Evolutionary conservation across 2,888 invertebrate genomes (phyloP).

Genomic region (Chrysodeixis includens): DNA sequence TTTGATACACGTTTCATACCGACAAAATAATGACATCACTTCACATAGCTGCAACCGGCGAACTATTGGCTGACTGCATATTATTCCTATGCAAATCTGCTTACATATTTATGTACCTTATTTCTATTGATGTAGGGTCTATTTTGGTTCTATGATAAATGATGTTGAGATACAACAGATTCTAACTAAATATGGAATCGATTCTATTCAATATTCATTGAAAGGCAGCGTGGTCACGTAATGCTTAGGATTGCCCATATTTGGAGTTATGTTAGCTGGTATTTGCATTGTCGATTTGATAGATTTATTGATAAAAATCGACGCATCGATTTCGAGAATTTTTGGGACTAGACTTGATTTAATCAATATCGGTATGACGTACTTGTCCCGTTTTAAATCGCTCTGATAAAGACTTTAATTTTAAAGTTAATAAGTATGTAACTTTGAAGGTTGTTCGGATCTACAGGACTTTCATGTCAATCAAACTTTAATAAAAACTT

Average conservation of each 20-base stretch:
- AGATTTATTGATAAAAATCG: conserved; percentile 35
- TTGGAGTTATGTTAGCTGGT: conserved; percentile 39
- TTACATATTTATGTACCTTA: conserved; percentile 32
- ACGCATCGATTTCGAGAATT: conserved; percentile 15
- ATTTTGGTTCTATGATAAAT: neutral
- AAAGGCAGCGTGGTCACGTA: conserved; percentile 41
- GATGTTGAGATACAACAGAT: conserved; percentile 26
- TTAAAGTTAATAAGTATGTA: too few species aligned
- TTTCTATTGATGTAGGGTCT: conserved; percentile 7
- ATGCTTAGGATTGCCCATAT: conserved; percentile 51
- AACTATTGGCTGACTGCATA: conserved; percentile 49
- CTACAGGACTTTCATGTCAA: too few species aligned
- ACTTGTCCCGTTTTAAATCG: neutral
- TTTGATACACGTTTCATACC: conserved; percentile 40
- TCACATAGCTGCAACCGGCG: conserved; percentile 47
- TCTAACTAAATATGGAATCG: conserved; percentile 54
- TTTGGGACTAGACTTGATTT: conserved; percentile 8
- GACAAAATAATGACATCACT: conserved; percentile 56
- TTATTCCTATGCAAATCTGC: conserved; percentile 21
- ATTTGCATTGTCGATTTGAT: conserved; percentile 35
- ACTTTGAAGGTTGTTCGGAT: too few species aligned
- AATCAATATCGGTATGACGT: conserved; percentile 1
- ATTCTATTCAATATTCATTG: conserved; percentile 50
- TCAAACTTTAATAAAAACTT: too few species aligned
- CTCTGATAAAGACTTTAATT: neutral